phyloP scores from a whole-genome alignment of 2,113 vertebrate species.

The Nasalis larvatus region DNA sequence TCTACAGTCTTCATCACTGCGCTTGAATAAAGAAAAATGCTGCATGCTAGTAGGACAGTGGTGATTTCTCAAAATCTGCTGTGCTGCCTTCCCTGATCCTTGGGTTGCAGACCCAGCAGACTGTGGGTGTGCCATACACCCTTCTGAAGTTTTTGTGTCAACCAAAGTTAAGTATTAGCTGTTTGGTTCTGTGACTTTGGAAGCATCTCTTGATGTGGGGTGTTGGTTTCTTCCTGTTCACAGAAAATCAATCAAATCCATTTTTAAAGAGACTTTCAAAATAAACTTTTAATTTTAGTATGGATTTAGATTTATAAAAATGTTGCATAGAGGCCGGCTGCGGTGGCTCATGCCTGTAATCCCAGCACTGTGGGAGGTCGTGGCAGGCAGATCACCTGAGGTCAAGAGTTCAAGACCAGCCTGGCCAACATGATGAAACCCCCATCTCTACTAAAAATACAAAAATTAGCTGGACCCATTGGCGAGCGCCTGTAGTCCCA shows the following conservation, averaged over 20 bases:
- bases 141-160: background rate
- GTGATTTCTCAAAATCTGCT: background rate
- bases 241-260: slow-evolving; percentile 49
- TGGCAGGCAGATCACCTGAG: too few species aligned
- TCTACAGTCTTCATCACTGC: rapidly evolving
- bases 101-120: too few species aligned
- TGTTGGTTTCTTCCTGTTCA: background rate
- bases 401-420: too few species aligned
- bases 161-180: background rate
- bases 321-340: rapidly evolving
- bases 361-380: too few species aligned
- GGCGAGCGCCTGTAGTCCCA: rapidly evolving
- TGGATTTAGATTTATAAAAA: background rate
- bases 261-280: background rate
- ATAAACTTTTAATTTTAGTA: background rate
- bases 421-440: too few species aligned
- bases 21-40: too few species aligned
- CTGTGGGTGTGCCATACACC: rapidly evolving
- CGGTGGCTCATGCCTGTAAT: too few species aligned
- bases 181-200: background rate
- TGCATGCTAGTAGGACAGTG: rapidly evolving
- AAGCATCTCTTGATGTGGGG: background rate
- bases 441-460: too few species aligned
- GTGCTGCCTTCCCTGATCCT: background rate
- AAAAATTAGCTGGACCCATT: too few species aligned